Evolutionary conservation across 2,797 vertebrate genomes (phyloP).

Genomic region (Erethizon dorsatum): DNA sequence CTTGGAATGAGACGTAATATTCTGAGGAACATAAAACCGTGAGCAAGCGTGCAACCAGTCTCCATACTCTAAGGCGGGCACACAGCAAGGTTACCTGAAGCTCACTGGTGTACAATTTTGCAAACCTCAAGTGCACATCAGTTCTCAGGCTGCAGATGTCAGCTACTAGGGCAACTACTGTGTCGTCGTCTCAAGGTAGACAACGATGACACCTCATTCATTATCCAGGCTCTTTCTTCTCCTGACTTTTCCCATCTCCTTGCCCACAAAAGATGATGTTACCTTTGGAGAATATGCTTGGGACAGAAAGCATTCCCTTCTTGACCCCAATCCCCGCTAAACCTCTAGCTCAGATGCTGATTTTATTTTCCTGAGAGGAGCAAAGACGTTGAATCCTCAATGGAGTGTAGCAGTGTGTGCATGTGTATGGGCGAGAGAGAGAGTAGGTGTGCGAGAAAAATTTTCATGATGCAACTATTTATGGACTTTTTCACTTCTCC

Average conservation of each 20-base stretch:
- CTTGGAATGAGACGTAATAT: neutral
- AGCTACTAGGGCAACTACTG: neutral
- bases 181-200: neutral
- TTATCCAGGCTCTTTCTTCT: neutral
- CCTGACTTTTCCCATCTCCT: neutral
- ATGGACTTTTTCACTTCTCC: constrained; percentile 29
- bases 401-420: neutral
- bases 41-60: neutral
- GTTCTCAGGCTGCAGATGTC: neutral
- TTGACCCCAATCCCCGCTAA: neutral
- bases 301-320: neutral
- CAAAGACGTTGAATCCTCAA: constrained; percentile 8
- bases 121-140: neutral
- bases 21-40: neutral
- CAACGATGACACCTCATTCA: neutral
- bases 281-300: neutral
- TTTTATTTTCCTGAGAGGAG: neutral
- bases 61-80: neutral
- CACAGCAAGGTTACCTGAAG: neutral
- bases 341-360: constrained; percentile 17
- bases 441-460: neutral
- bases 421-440: neutral
- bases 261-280: neutral
- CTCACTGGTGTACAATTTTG: neutral
- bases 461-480: constrained; percentile 65